These are phyloP conservation scores for Tauraco erythrolophus DNA, from an alignment of 2,113 vertebrate species.

Conservation along the genomic window DNA sequence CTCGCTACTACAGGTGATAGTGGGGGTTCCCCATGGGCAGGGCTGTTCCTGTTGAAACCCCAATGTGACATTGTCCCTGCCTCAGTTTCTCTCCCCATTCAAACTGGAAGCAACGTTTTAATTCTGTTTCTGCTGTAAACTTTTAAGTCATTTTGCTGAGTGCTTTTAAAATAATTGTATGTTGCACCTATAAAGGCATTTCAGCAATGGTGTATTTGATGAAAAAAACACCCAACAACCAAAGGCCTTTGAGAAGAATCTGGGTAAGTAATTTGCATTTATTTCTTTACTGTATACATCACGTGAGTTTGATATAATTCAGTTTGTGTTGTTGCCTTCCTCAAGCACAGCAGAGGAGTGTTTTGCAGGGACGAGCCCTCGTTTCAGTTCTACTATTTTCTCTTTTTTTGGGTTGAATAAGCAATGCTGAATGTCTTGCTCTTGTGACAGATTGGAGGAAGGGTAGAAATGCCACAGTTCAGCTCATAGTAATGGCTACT, in stretches of 20 bases:
- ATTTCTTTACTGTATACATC: not conserved
- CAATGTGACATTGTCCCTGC: rapidly evolving
- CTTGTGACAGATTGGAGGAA: not conserved
- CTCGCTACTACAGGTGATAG: rapidly evolving
- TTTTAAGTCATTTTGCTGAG: not conserved
- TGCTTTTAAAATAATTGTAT: not conserved
- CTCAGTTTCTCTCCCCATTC: not conserved
- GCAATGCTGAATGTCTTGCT: not conserved
- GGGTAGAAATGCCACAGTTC: not conserved
- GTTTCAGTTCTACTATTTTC: not conserved
- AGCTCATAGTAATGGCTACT: not conserved
- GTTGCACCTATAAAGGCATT: not conserved
- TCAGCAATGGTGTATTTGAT: not conserved
- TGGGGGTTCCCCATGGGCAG: not conserved
- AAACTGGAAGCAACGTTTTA: not conserved
- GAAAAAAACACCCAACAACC: not conserved
- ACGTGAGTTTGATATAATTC: not conserved
- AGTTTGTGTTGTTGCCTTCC: not conserved
- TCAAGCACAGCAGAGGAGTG: not conserved
- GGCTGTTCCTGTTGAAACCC: not conserved
- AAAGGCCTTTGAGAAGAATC: not conserved
- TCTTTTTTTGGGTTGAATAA: not conserved
- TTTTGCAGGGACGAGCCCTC: not conserved
- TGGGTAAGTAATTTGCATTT: not conserved
- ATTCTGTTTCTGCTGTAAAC: not conserved